phyloP scores from a whole-genome alignment of 2,888 invertebrate species.

The Embidobia sp. region DNA sequence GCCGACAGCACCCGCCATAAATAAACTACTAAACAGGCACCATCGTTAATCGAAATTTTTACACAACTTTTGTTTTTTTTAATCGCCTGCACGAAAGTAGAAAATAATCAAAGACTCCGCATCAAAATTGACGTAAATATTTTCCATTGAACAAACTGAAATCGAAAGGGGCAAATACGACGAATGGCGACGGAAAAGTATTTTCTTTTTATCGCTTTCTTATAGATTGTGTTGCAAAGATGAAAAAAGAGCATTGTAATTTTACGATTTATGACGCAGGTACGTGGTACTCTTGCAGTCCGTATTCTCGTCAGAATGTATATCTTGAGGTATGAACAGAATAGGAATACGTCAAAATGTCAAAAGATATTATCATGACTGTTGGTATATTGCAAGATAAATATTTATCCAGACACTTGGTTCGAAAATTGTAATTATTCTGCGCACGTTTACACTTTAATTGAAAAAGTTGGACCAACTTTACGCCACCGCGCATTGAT shows the following conservation, averaged over 20 bases:
- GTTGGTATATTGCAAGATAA: slow-evolving; percentile 15
- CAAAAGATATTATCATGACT: slow-evolving; percentile 32
- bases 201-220: slow-evolving; percentile 45
- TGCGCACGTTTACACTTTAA: slow-evolving; percentile 32
- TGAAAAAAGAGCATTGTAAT: slow-evolving; percentile 37
- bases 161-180: too few relatives aligned
- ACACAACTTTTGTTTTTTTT: too few relatives aligned
- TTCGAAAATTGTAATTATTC: slow-evolving; percentile 19
- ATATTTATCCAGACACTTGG: slow-evolving; percentile 34
- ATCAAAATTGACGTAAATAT: too few relatives aligned
- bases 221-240: slow-evolving; percentile 40
- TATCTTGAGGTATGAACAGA: slow-evolving; percentile 22
- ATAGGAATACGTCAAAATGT: slow-evolving; percentile 46
- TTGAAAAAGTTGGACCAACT: too few relatives aligned
- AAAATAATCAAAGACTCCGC: too few relatives aligned
- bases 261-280: slow-evolving; percentile 35
- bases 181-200: slow-evolving; percentile 4
- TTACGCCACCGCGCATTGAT: too few relatives aligned
- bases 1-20: too few relatives aligned
- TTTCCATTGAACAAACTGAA: too few relatives aligned
- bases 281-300: slow-evolving; percentile 13
- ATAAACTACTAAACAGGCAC: slow-evolving; percentile 2
- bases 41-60: too few relatives aligned
- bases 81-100: too few relatives aligned
- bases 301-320: slow-evolving; percentile 35